Evolutionary conservation across 2,888 invertebrate genomes (phyloP).

Genomic region (Drosophila monieri): DNA sequence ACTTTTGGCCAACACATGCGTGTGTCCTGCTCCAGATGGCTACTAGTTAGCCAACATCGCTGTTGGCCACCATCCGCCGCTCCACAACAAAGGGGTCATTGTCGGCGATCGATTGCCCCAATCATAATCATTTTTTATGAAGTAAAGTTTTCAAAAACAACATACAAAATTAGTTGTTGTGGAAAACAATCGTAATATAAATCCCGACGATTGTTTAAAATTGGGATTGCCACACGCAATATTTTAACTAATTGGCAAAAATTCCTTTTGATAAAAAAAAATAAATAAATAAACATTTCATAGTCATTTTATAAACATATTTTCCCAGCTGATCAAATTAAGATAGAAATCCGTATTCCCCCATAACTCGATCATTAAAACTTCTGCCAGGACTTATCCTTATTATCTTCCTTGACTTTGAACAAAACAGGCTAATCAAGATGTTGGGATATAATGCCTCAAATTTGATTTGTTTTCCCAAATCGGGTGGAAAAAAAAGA

Average conservation of each 20-base stretch:
- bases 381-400: slow-evolving; percentile 8
- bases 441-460: background rate
- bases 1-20: slow-evolving; percentile 44
- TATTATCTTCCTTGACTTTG: slow-evolving; percentile 17
- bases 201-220: slow-evolving; percentile 5
- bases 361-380: background rate
- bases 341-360: slow-evolving; percentile 6
- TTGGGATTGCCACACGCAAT: slow-evolving; percentile 25
- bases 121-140: slow-evolving; percentile 36
- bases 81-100: slow-evolving; percentile 24
- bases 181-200: slow-evolving; percentile 10
- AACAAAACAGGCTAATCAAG: slow-evolving; percentile 16
- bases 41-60: slow-evolving; percentile 31
- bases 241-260: background rate
- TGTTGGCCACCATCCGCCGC: slow-evolving; percentile 10
- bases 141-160: slow-evolving; percentile 15
- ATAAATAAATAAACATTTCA: background rate
- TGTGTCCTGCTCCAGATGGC: slow-evolving; percentile 64
- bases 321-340: slow-evolving; percentile 13
- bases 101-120: slow-evolving; percentile 5
- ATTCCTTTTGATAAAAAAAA: background rate
- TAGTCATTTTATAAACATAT: background rate
- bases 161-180: slow-evolving; percentile 4
- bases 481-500: slow-evolving; percentile 1
- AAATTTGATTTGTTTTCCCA: background rate